Percentiles rank a stretch among this genome's conserved stretches.
These are phyloP conservation scores for Anguilla marmorata DNA, from an alignment of 2,797 vertebrate species.

Conservation along the genomic window DNA sequence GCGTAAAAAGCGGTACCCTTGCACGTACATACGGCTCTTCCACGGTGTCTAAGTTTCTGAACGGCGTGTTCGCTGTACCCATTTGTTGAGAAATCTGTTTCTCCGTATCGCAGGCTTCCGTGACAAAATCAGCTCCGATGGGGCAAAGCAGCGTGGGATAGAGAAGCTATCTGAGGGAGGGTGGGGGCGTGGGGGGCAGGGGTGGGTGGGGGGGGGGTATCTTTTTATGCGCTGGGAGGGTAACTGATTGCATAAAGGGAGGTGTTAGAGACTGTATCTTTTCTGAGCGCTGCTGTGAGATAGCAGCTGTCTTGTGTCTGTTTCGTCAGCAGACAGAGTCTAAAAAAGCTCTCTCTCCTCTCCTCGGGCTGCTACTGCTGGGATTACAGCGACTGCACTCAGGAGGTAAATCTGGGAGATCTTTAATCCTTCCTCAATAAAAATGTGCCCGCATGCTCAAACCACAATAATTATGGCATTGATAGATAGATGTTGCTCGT, in stretches of 20 bases:
- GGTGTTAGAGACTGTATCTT: neutral
- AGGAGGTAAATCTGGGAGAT: neutral
- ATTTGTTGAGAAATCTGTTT: neutral
- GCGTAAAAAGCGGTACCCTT: neutral
- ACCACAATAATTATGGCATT: too few relatives aligned
- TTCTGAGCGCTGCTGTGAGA: neutral
- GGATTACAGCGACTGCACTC: neutral
- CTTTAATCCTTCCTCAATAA: neutral
- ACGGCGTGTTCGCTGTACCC: neutral
- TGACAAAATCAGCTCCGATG: neutral
- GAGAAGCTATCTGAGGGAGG: neutral
- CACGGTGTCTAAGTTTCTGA: neutral
- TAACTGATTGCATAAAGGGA: neutral
- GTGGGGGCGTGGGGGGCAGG: neutral
- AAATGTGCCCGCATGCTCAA: too few relatives aligned
- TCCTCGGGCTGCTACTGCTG: neutral
- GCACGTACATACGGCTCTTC: neutral
- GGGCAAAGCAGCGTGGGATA: neutral
- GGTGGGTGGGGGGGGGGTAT: neutral
- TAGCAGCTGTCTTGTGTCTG: neutral
- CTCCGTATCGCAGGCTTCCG: neutral
- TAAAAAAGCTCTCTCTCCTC: neutral
- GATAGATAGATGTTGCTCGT: too few relatives aligned
- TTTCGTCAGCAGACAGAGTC: neutral
- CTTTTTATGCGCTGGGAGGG: neutral